Evolutionary conservation across 2,888 invertebrate species (phyloP), one percentile per base, ranked within the genome.

Genomic region (Tipula vernalis): DNA sequence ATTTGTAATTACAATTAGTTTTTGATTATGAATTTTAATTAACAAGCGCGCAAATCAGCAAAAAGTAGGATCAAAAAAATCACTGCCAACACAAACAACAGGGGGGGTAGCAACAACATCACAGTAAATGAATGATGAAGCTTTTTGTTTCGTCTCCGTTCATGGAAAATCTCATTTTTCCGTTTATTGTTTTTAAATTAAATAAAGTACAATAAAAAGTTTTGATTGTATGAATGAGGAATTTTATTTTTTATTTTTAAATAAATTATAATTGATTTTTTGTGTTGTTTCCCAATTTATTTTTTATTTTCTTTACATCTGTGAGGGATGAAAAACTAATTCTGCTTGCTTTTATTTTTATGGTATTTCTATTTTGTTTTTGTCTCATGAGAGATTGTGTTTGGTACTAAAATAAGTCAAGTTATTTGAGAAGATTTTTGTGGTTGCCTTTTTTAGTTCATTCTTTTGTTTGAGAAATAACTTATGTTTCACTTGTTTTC

Each of bases 161-260:
- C 71, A 28, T 71, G 71, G 71, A 71, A 71, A 71, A 71, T 71
- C 28, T 28, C 71, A 28, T 71, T 71, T 71, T 71, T 71, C 71
- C 71, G 71, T 71, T 71, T 71, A 71, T 71, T 71, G 71, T 71
- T 71, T 71, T 71, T 71, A 71, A 71, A 71, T 71, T 71, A 71
- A 71, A 71, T 71, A 71, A 71, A 28, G 71, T 71, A 71, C 71
- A 71, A 71, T 71, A 71, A 71, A 71, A 71, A 18, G 18, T 71
- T 71, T 71, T 71, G 18, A 71, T 71, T 71, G 71, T 28, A 71
- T 71, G 71, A 71, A 71, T 57, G 51, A 57, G 71, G 10, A 71
- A n/a, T 28, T 71, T 51, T 51, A 12, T 51, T 71, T 28, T 71
- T 71, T 10, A 28, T 18, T 71, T 71, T 71, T 71, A 71, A 71